phyloP scores from a whole-genome alignment of 2,797 vertebrate species.

The Hippopotamyrus pictus region DNA sequence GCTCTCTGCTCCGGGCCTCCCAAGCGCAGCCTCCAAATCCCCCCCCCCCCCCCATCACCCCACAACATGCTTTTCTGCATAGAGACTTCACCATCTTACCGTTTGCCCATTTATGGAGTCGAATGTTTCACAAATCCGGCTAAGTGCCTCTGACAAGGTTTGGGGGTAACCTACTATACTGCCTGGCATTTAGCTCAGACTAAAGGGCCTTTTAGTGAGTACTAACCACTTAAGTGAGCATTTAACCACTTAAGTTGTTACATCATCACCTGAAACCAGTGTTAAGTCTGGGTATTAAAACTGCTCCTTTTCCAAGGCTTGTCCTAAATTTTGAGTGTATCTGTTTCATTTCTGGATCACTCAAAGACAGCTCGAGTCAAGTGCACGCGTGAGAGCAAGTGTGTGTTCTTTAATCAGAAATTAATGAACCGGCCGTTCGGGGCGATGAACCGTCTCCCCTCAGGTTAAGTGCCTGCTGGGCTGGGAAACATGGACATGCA shows the following conservation, averaged over 20 bases:
- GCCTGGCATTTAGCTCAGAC: not conserved
- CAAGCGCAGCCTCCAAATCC: too few relatives aligned
- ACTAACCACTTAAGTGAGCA: not conserved
- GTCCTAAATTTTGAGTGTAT: not conserved
- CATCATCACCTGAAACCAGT: not conserved
- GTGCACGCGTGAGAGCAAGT: not conserved
- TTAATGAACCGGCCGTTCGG: constrained; percentile 56
- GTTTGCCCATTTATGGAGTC: too few relatives aligned
- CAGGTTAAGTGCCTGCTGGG: constrained; percentile 30
- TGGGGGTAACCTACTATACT: not conserved
- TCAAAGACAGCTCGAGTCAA: not conserved
- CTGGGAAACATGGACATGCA: constrained; percentile 50
- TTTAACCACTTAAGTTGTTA: not conserved
- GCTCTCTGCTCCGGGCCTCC: not conserved
- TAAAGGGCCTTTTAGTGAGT: not conserved
- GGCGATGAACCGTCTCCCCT: constrained; percentile 46
- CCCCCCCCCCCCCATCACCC: not conserved
- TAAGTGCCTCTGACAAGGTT: not conserved
- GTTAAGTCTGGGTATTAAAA: not conserved
- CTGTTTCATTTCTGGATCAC: not conserved
- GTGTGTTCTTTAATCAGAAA: constrained; percentile 55
- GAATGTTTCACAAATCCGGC: not conserved
- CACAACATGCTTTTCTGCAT: not conserved
- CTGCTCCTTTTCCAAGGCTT: not conserved
- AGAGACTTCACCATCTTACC: not conserved